These are phyloP conservation scores for Pseudomyrmex dendroicus DNA, from an alignment of 1,140 invertebrate genomes.

Conservation along the genomic window DNA sequence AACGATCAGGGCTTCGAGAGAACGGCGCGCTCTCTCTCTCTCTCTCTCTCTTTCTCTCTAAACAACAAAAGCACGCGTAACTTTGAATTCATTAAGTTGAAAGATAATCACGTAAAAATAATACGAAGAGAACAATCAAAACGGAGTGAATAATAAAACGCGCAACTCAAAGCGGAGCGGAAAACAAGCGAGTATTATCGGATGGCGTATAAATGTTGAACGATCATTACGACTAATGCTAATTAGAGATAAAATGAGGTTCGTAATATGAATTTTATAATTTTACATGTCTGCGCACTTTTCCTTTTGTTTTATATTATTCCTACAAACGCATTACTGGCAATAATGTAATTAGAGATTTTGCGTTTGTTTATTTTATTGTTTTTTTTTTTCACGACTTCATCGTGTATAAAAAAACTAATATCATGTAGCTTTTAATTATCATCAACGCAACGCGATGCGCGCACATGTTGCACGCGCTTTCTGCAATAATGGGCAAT, in stretches of 20 bases:
- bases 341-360: background rate
- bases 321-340: background rate
- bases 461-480: background rate
- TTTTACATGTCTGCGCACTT: background rate
- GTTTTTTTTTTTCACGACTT: background rate
- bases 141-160: background rate
- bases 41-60: too few species aligned
- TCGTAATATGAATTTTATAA: too few species aligned
- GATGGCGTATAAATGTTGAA: background rate
- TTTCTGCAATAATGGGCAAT: background rate
- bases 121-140: constrained; percentile 7
- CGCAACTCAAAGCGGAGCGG: constrained; percentile 22
- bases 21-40: too few species aligned
- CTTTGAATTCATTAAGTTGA: background rate
- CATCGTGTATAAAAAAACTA: too few species aligned
- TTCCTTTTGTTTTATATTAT: background rate
- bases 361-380: background rate
- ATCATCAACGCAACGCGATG: constrained; percentile 17
- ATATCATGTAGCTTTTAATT: background rate
- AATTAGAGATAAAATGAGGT: background rate
- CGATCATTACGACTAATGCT: constrained; percentile 14
- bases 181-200: constrained; percentile 13
- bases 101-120: constrained; percentile 8
- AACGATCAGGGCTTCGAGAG: background rate
- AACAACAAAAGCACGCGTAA: background rate